Evolutionary conservation across 2,113 vertebrate genomes (phyloP).

Genomic region (Sceloporus undulatus): DNA sequence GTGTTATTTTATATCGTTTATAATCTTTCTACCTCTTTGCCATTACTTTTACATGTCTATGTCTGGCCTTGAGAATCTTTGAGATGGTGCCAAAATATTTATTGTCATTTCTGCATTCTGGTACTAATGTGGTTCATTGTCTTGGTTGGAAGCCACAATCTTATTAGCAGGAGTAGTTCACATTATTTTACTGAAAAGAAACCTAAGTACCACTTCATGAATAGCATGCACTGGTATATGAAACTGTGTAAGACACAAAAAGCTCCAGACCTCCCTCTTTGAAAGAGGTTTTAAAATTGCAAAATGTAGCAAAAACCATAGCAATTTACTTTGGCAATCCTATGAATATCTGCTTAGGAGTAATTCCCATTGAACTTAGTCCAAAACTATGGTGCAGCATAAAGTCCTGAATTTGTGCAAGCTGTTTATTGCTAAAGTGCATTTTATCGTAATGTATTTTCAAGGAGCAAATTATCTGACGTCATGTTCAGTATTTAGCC

Average conservation of each 20-base stretch:
- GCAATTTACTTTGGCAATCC: not conserved
- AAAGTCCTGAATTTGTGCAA: not conserved
- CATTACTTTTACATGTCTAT: conserved; percentile 83
- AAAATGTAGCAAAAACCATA: conserved; percentile 60
- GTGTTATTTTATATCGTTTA: conserved; percentile 85
- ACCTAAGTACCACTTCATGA: conserved; percentile 61
- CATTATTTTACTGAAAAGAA: conserved; percentile 66
- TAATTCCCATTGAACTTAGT: not conserved
- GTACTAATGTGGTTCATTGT: conserved; percentile 62
- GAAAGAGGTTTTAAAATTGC: conserved; percentile 55
- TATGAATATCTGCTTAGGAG: not conserved
- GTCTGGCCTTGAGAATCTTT: conserved; percentile 82
- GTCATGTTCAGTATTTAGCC: conserved; percentile 57
- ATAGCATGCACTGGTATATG: conserved; percentile 62
- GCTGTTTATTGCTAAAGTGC: not conserved
- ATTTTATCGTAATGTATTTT: not conserved
- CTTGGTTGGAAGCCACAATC: conserved; percentile 74
- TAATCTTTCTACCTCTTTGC: conserved; percentile 84
- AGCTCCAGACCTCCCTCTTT: conserved; percentile 46
- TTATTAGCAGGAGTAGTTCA: conserved; percentile 74
- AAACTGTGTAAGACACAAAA: conserved; percentile 57
- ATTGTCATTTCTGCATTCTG: conserved; percentile 79
- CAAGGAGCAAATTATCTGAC: conserved; percentile 27
- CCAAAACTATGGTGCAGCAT: conserved; percentile 51
- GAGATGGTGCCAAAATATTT: conserved; percentile 85